phyloP scores from a whole-genome alignment of 2,113 vertebrate species.

The Dromaius novaehollandiae region DNA sequence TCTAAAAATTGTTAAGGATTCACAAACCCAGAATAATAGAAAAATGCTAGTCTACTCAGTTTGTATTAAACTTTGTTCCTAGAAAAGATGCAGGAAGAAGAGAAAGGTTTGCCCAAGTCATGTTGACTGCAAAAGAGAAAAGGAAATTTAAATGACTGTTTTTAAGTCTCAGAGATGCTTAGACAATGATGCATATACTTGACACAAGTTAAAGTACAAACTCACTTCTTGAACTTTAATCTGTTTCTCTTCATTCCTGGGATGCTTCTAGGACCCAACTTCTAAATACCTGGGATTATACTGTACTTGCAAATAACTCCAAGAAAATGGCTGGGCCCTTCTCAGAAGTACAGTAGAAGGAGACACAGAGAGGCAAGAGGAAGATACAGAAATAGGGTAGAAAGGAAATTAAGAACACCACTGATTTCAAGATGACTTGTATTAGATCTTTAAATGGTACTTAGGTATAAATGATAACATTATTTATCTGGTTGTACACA shows the following conservation, averaged over 20 bases:
- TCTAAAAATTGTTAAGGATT: background rate
- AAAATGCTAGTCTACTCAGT: background rate
- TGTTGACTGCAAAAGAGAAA: background rate
- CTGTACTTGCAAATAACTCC: background rate
- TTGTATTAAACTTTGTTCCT: background rate
- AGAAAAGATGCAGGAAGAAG: background rate
- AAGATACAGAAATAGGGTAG: background rate
- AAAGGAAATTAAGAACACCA: background rate
- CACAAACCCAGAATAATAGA: background rate
- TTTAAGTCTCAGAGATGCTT: background rate
- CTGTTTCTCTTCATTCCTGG: background rate
- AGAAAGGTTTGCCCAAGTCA: background rate
- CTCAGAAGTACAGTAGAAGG: background rate
- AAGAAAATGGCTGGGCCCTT: background rate
- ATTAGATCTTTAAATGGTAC: background rate
- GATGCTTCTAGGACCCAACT: background rate
- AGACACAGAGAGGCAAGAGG: background rate
- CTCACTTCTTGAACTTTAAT: background rate
- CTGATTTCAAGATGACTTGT: background rate
- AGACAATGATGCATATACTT: background rate
- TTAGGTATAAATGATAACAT: background rate
- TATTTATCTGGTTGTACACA: background rate
- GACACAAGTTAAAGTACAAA: background rate
- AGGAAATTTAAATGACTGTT: background rate
- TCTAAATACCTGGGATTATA: background rate